Percentiles rank a stretch among this genome's conserved stretches.
Evolutionary conservation across 2,113 vertebrate species (phyloP).

Genomic region (Chaenocephalus aceratus): DNA sequence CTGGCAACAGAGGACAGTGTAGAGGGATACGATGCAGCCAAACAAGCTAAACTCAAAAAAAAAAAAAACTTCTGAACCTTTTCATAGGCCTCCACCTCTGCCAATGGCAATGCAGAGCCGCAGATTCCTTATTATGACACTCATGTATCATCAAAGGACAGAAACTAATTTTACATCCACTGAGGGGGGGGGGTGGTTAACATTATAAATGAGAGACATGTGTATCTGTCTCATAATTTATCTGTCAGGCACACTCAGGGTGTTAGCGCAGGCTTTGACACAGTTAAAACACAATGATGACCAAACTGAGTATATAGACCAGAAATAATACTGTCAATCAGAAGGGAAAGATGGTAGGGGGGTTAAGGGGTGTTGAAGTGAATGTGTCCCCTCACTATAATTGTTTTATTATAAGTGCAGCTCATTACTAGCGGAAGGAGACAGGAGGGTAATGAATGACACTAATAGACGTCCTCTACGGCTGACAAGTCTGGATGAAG

Average conservation of each 20-base stretch:
- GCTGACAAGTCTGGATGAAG: slow-evolving; percentile 50
- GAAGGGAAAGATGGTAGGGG: slow-evolving; percentile 12
- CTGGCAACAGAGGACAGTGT: slow-evolving; percentile 17
- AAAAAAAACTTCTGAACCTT: neutral
- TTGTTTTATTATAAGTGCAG: slow-evolving; percentile 64
- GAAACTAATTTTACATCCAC: slow-evolving; percentile 33
- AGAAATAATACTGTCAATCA: slow-evolving; percentile 34
- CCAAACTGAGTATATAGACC: slow-evolving; percentile 44
- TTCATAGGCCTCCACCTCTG: slow-evolving; percentile 21
- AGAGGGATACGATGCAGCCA: slow-evolving; percentile 7
- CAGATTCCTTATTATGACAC: slow-evolving; percentile 43
- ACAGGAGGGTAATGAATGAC: slow-evolving; percentile 67
- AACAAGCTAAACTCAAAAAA: neutral
- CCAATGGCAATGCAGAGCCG: slow-evolving; percentile 20
- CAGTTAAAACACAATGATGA: neutral
- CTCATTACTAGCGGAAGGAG: slow-evolving; percentile 68
- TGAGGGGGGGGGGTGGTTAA: slow-evolving; percentile 19
- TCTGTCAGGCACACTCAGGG: slow-evolving; percentile 41
- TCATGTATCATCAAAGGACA: slow-evolving; percentile 31
- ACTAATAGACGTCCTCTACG: slow-evolving; percentile 47
- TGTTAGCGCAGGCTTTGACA: slow-evolving; percentile 47
- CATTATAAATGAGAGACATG: slow-evolving; percentile 38
- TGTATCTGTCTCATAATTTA: slow-evolving; percentile 35
- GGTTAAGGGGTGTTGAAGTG: slow-evolving; percentile 4
- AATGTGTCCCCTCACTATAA: slow-evolving; percentile 58